A percentile compares a stretch with the other conserved stretches of the same genome.
Conservation (phyloP, 2,113 vertebrate species). For the Stegostoma tigrinum region DNA sequence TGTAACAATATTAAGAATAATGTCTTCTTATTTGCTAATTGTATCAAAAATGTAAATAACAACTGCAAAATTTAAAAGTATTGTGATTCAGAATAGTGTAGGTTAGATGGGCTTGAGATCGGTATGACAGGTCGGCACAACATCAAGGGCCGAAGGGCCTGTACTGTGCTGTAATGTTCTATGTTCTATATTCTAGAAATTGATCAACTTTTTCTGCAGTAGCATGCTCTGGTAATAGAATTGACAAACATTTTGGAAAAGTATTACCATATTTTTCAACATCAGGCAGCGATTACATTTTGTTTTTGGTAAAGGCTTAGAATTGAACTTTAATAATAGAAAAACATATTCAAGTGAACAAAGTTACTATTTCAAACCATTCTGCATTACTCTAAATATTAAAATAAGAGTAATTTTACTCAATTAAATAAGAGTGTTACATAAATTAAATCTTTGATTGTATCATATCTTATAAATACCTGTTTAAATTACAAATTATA, state of each 20-base stretch:
- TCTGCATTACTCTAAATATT: not conserved
- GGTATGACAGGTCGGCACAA: too few species aligned
- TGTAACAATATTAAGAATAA: not conserved
- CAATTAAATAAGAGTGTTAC: slow-evolving; percentile 16
- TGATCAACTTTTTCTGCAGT: not conserved
- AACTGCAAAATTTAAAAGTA: not conserved
- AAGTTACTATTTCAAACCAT: not conserved
- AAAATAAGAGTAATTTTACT: not conserved
- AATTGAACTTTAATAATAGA: not conserved
- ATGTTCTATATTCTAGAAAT: too few species aligned
- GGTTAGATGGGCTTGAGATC: too few species aligned
- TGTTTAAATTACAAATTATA: not conserved
- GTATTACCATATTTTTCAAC: not conserved
- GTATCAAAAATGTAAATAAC: not conserved
- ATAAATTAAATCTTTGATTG: slow-evolving; percentile 19
- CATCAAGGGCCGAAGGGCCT: too few species aligned
- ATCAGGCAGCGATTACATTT: too few species aligned
- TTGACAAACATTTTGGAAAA: not conserved
- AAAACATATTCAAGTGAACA: not conserved
- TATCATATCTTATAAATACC: not conserved
- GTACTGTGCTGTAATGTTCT: too few species aligned
- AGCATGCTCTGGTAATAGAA: not conserved
- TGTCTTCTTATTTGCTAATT: not conserved
- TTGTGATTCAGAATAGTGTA: too few species aligned
- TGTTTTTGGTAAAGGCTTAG: not conserved